Evolutionary conservation across 1,140 invertebrate genomes (phyloP), one percentile per base, ranked within the genome.

Genomic region (Drosophila miranda): DNA sequence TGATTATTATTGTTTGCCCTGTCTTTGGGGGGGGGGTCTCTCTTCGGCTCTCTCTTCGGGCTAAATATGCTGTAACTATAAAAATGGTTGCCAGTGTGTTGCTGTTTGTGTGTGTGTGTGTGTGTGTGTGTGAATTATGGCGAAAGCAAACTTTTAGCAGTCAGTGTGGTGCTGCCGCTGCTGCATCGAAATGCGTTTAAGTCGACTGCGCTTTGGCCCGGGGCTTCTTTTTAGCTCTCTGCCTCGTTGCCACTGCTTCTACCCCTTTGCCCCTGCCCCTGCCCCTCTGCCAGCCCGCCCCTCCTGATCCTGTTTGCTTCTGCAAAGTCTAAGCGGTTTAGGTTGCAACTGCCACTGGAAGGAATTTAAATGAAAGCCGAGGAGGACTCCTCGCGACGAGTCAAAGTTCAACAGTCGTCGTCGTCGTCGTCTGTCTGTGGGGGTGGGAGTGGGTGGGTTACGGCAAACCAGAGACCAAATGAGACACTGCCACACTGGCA

Each of bases 1-100:
- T 86, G 79, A 78, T 81, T 87, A 80, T 84, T 86, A 75, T 79
- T 78, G 71, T 83, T 83, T 79, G 73, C 34, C 34, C 11, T 11
- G 19, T 5, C 23, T 23, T 23, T 4, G 23, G 23, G 58, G 77
- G 63, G n/a, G n/a, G n/a, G n/a, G n/a, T n/a, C 43, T 71, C 70
- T 70, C 75, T 6, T n/a, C n/a, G n/a, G n/a, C n/a, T n/a, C n/a
- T 1, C 67, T 70, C 82, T 78, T 57, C 57, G 71, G 53, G 82
- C 82, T 82, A 87, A 87, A 86, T 86, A 81, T 87, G 78, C 81
- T 82, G 78, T 69, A 87, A 75, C 82, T 81, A 72, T 63, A 67
- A 53, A 76, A 69, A 70, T 77, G 44, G n/a, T 61, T 42, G 28
- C 11, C 34, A 38, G 34, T 50, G 30, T 26, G 23, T 26, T 6